Base-by-base conservation (phyloP, 2,113 vertebrate genomes). In the Malurus alboscapulatus region DNA sequence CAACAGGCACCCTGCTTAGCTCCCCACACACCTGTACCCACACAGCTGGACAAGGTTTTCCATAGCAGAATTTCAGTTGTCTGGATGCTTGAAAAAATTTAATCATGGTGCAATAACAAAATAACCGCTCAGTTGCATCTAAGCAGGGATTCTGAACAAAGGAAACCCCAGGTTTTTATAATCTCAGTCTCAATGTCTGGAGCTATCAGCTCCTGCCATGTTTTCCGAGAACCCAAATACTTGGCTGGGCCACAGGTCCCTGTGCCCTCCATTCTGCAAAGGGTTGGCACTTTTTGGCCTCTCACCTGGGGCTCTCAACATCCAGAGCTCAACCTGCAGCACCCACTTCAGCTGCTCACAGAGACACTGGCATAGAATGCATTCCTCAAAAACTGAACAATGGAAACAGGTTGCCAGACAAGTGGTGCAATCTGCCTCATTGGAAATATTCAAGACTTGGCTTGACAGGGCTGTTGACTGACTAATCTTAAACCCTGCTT, bases 1-100 rank as follows among this genome's bases (percentile, higher is more conserved):
- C 15, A 0, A 58, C 0, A 1, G 21, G 9, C 32, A 4, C 36
- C 32, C 36, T 17, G 2, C 27, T 17, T 58, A 36, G 38, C 22
- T 27, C 21, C 15, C 15, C n/a, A 44, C 4, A 58, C 12, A 73
- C 6, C 15, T 15, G n/a, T 27, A 58, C 12, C 45, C 8, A 58
- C 57, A 44, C 7, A 73, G n/a, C 16, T 4, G 1, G 15, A 66
- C 22, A 27, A 51, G 22, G 18, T 20, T 73, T 38, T 19, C 27
- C 32, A 67, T 2, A 47, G 36, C 13, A 74, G 45, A 51, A 4
- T 53, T 47, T 59, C 29, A n/a, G n/a, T 10, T 14, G 2, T 53
- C 53, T 81, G 32, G 3, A 67, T 67, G 27, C 5, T 29, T 38
- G n/a, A 66, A 59, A 25, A 9, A 50, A 40, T 72, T 50, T 27